Base-by-base conservation (phyloP, 2,888 invertebrate species). In the Hemicrepidius hirtus region DNA sequence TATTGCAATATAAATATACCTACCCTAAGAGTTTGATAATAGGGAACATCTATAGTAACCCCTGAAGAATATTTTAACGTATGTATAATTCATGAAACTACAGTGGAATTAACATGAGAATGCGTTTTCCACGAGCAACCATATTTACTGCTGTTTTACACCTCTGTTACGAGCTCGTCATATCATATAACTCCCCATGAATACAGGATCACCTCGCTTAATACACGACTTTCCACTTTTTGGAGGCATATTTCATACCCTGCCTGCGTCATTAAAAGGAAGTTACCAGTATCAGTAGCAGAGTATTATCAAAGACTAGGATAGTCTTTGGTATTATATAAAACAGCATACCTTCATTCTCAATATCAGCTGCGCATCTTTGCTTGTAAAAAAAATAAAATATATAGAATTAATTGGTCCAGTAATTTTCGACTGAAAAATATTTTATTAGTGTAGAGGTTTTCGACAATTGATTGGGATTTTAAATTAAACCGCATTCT, bases 81-180 rank as follows among this genome's bases (percentile, higher is more conserved):
- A 73, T 65, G 73, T 65, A 73, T 63, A 73, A 68, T 73, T 73
- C 69, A 78, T 79, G 79, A 79, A 80, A 81, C 68, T 62, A 68
- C 68, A 24, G 46, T 50, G 41, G 60, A 82, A 82, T 83, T 83
- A 81, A 81, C 82, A 82, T 82, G 82, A 83, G 81, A 82, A 82
- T 82, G 80, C 81, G 81, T 80, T 83, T 81, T 80, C 79, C 82
- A 80, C 80, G 77, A 81, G 82, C 80, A 79, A 79, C 74, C 79
- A 80, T 82, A 84, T 84, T 84, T 84, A 84, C 82, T 81, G 81
- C 81, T 75, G 80, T 84, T 84, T 84, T 84, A 84, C 83, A 82
- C 79, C 82, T 81, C 80, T 76, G 83, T 85, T 84, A 84, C 78
- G 80, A 80, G 74, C 80, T 81, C 82, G 82, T 83, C 83, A 83